Percentiles rank a stretch among this genome's conserved stretches.
Conservation (phyloP, 2,113 vertebrate species). For the Cochlearius cochlearius region DNA sequence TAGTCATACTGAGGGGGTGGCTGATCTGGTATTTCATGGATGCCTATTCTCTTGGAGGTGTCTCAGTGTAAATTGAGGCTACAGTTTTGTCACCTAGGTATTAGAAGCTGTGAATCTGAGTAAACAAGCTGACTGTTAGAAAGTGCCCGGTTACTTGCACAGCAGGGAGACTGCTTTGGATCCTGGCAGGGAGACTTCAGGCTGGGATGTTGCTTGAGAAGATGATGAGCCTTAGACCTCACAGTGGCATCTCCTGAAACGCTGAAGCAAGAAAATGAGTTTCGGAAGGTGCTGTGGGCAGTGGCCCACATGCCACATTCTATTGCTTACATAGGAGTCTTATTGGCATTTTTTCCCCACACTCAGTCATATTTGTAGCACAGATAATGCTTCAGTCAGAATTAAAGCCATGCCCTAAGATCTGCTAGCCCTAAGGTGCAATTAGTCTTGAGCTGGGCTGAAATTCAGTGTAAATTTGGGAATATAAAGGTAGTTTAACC, state of each 20-base stretch:
- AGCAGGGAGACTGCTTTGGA: neutral
- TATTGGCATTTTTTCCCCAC: neutral
- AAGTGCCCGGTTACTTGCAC: neutral
- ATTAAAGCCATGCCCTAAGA: neutral
- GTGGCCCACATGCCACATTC: accelerated
- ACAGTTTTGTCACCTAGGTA: neutral
- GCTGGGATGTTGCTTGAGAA: neutral
- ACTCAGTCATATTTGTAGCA: neutral
- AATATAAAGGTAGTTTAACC: neutral
- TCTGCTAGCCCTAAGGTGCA: neutral
- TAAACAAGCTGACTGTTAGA: neutral
- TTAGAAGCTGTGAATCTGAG: neutral
- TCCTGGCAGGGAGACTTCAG: neutral
- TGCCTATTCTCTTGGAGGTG: neutral
- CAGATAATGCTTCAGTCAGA: neutral
- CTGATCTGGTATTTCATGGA: neutral
- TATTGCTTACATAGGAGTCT: accelerated
- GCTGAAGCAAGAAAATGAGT: neutral
- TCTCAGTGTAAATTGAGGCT: neutral
- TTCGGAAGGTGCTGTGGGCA: neutral
- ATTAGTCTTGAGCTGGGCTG: neutral
- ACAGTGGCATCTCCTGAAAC: neutral
- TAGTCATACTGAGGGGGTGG: neutral
- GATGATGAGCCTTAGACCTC: neutral
- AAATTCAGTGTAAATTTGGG: neutral